Conservation (phyloP, 1,140 invertebrate genomes). For the Cephus cinctus region DNA sequence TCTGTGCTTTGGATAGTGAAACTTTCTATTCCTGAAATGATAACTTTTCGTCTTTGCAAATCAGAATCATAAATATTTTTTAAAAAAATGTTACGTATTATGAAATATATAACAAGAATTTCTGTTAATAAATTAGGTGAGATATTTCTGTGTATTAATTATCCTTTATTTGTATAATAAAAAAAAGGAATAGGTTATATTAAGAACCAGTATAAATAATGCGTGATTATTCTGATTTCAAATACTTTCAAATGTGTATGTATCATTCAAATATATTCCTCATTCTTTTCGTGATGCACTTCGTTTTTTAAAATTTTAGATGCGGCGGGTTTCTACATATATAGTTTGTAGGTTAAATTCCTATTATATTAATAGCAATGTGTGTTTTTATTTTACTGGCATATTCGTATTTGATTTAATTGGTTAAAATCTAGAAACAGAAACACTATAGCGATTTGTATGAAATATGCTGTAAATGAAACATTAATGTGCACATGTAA, state of each 20-base stretch:
- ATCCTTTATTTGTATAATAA: not conserved
- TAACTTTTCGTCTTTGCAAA: no score
- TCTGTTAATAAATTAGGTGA: conserved; percentile 13
- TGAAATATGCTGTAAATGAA: not conserved
- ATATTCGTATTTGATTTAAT: not conserved
- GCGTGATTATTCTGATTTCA: no score
- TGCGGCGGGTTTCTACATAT: no score
- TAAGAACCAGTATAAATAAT: no score
- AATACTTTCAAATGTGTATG: no score
- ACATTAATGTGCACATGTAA: not conserved
- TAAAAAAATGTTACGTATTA: conserved; percentile 13
- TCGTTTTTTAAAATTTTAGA: no score
- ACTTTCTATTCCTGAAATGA: no score
- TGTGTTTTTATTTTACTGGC: not conserved
- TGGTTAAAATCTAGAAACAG: not conserved
- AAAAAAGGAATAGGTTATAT: not conserved
- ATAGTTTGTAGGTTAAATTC: conserved; percentile 8
- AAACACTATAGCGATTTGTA: not conserved
- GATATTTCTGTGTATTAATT: conserved; percentile 1
- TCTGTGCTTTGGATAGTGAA: no score
- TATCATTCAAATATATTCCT: not conserved
- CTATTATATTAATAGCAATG: no score
- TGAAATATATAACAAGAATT: conserved; percentile 6
- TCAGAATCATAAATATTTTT: conserved; percentile 4
- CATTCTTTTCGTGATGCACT: conserved; percentile 1